A percentile compares a stretch with the other conserved stretches of the same genome.
phyloP scores from a whole-genome alignment of 2,797 vertebrate species.

The Peromyscus attwateri region DNA sequence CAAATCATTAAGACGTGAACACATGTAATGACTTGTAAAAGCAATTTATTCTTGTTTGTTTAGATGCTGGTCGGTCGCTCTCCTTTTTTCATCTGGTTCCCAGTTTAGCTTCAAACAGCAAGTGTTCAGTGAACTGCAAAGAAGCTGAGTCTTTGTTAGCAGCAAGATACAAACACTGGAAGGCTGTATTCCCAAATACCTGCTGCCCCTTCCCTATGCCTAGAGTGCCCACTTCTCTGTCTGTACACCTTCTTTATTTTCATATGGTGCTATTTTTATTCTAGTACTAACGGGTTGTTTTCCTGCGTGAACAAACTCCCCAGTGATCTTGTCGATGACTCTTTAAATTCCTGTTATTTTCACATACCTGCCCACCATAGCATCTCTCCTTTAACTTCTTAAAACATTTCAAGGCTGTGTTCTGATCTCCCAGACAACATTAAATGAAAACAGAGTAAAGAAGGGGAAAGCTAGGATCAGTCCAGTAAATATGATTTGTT shows the following conservation, averaged over 20 bases:
- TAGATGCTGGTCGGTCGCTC: not conserved
- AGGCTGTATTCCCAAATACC: not conserved
- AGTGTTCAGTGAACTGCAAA: slow-evolving; percentile 42
- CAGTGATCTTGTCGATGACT: not conserved
- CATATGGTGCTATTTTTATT: not conserved
- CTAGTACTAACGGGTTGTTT: not conserved
- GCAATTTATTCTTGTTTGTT: slow-evolving; percentile 27
- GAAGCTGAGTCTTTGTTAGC: not conserved
- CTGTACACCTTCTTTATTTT: not conserved
- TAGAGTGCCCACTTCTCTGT: not conserved
- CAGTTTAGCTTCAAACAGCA: not conserved
- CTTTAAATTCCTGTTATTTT: not conserved
- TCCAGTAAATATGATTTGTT: slow-evolving; percentile 8
- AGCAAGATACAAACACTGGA: not conserved
- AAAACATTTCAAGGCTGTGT: not conserved
- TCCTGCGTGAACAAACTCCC: not conserved
- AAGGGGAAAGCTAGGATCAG: not conserved
- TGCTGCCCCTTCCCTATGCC: not conserved
- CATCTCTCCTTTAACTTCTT: not conserved
- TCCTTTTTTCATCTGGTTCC: slow-evolving; percentile 51
- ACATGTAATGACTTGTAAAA: slow-evolving; percentile 57
- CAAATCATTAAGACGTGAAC: slow-evolving; percentile 64
- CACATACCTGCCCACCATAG: not conserved
- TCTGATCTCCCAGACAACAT: not conserved
- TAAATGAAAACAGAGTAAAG: slow-evolving; percentile 14